Base-by-base conservation (phyloP, 2,113 vertebrate genomes). In the Carollia perspicillata region DNA sequence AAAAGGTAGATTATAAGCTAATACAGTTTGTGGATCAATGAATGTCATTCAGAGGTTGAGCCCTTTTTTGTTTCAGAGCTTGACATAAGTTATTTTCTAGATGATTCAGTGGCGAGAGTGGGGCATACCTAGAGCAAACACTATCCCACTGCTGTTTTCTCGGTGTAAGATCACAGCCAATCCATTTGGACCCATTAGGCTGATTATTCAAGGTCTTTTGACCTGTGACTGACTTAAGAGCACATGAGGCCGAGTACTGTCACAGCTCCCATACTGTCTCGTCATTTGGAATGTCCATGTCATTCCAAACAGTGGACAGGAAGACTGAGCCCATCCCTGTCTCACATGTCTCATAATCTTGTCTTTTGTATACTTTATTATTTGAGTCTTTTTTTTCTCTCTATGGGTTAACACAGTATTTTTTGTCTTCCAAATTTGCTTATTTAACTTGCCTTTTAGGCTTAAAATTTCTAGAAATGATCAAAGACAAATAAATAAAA, bases 81-180 rank as follows among this genome's bases (percentile, higher is more conserved):
- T 95, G 33, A 75, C 37, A 85, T 44, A 90, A 28, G 53, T 53
- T 72, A 1, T 63, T 80, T 92, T 94, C 16, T 47, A 55, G 28
- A 66, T 77, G 14, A 65, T 66, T 6, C 9, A 42, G 16, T 65
- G 33, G 33, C 33, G 10, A 10, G 7, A 11, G 22, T 12, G 44
- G 12, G n/a, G 20, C 8, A 49, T 30, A 44, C 3, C 28, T 53
- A 77, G 22, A 68, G 9, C 26, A 71, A 84, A 93, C 12, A 40
- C 14, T 84, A 28, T 88, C 33, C 35, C 9, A 1, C 78, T 58
- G 8, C 49, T 78, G 0, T 68, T 80, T 77, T 86, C 55, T 85
- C 18, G 53, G 8, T 53, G 5, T 1, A 55, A 7, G 14, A 11
- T 86, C 53, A 55, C 77, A 91, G 66, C 6, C 6, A 68, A 42